phyloP scores from a whole-genome alignment of 2,888 invertebrate genomes.

The Platycnemis pennipes region DNA sequence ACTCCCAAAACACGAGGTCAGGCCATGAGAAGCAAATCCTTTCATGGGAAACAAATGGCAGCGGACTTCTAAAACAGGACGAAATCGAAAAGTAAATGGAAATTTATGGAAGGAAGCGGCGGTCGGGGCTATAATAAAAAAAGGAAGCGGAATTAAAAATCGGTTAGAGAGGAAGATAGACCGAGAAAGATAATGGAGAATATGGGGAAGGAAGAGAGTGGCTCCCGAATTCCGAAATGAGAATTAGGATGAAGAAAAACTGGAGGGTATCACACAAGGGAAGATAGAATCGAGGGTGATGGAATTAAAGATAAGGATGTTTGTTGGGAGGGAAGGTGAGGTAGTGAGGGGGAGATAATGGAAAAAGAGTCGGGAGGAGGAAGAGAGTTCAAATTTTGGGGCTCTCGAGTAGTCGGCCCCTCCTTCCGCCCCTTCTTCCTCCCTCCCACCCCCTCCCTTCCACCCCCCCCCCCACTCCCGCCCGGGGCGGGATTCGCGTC shows the following conservation, averaged over 20 bases:
- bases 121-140: background rate
- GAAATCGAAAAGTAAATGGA: background rate
- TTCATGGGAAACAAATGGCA: background rate
- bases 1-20: background rate
- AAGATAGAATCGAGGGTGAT: background rate
- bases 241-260: conserved; percentile 40
- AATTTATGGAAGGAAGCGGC: conserved; percentile 9
- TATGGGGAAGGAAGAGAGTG: background rate
- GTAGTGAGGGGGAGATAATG: background rate
- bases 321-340: background rate
- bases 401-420: background rate
- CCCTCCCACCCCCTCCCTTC: background rate
- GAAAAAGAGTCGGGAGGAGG: background rate
- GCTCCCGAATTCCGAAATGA: background rate
- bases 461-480: background rate
- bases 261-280: conserved; percentile 17
- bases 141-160: background rate
- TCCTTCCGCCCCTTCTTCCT: background rate
- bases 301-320: conserved; percentile 25
- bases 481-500: background rate
- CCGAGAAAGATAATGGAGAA: background rate
- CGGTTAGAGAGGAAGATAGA: background rate
- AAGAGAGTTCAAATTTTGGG: background rate
- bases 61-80: background rate
- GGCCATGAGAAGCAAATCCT: background rate